A percentile compares a stretch with the other conserved stretches of the same genome.
These are phyloP conservation scores for Seriola aureovittata DNA, from an alignment of 2,113 vertebrate genomes.

Conservation along the genomic window DNA sequence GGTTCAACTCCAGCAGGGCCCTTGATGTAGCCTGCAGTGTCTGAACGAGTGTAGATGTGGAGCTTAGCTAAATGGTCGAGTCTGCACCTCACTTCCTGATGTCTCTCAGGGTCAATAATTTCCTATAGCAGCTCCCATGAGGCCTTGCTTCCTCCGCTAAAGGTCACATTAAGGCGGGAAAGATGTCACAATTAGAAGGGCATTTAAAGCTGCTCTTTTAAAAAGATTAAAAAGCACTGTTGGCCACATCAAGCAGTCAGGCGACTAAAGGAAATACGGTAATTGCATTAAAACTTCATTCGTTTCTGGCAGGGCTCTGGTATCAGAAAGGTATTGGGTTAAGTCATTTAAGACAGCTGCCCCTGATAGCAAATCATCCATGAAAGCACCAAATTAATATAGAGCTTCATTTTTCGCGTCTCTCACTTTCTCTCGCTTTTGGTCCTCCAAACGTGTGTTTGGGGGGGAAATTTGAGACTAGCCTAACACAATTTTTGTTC, in stretches of 20 bases:
- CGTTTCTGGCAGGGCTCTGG: constrained; percentile 83
- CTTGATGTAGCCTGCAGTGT: constrained; percentile 35
- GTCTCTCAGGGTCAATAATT: constrained; percentile 78
- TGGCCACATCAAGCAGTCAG: constrained; percentile 75
- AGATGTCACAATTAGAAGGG: constrained; percentile 85
- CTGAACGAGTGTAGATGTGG: constrained; percentile 41
- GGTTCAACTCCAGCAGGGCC: constrained; percentile 21
- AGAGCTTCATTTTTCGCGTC: constrained; percentile 93
- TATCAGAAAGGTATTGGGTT: constrained; percentile 90
- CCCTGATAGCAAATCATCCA: constrained; percentile 92
- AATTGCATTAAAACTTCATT: constrained; percentile 91
- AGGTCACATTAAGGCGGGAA: constrained; percentile 82
- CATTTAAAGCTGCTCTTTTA: constrained; percentile 83
- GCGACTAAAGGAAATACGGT: constrained; percentile 86
- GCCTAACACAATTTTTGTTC: constrained; percentile 95
- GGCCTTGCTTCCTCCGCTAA: constrained; percentile 72
- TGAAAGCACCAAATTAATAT: constrained; percentile 98
- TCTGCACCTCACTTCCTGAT: constrained; percentile 71
- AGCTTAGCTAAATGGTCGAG: constrained; percentile 55
- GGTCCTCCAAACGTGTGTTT: constrained; percentile 92
- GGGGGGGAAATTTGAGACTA: constrained; percentile 93
- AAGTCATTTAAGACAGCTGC: constrained; percentile 90
- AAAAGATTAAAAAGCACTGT: constrained; percentile 85
- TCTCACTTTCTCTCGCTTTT: constrained; percentile 77
- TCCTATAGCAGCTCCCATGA: constrained; percentile 76